phyloP scores from a whole-genome alignment of 2,888 invertebrate species.

The Cataglyphis cursor region DNA sequence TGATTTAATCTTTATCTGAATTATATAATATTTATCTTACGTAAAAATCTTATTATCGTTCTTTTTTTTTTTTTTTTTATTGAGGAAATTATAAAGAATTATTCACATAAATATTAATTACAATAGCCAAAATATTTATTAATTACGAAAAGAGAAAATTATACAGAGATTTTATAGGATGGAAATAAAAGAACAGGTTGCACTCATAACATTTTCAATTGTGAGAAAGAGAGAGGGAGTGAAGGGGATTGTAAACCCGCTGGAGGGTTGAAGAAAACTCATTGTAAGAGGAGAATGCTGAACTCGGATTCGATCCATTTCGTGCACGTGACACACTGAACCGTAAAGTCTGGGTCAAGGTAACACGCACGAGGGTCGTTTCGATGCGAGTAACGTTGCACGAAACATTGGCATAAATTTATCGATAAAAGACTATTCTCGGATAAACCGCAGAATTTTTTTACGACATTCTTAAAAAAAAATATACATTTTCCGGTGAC shows the following conservation, averaged over 20 bases:
- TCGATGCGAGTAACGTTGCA: not conserved
- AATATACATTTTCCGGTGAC: not conserved
- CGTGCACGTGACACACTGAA: constrained; percentile 53
- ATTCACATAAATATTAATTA: not conserved
- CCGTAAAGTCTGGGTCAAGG: constrained; percentile 45
- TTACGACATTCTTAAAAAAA: not conserved
- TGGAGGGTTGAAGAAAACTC: constrained; percentile 1
- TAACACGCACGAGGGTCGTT: constrained; percentile 15
- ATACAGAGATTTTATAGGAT: not conserved
- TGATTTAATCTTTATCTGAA: not conserved
- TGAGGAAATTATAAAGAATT: not conserved
- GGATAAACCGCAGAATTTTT: constrained; percentile 6
- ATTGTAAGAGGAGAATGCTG: constrained; percentile 25
- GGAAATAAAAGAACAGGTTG: not conserved
- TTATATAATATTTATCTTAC: not conserved
- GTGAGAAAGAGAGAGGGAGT: not conserved
- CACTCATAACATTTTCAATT: not conserved
- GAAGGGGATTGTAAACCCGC: not conserved
- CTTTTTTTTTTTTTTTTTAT: not conserved
- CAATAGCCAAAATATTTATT: not conserved
- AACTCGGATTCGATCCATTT: constrained; percentile 57
- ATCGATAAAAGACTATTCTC: constrained; percentile 26
- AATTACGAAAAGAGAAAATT: not conserved
- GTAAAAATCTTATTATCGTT: not conserved
- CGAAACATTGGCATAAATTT: constrained; percentile 45